These are phyloP conservation scores for Chaetops frenatus DNA, from an alignment of 2,113 vertebrate species.

Conservation along the genomic window DNA sequence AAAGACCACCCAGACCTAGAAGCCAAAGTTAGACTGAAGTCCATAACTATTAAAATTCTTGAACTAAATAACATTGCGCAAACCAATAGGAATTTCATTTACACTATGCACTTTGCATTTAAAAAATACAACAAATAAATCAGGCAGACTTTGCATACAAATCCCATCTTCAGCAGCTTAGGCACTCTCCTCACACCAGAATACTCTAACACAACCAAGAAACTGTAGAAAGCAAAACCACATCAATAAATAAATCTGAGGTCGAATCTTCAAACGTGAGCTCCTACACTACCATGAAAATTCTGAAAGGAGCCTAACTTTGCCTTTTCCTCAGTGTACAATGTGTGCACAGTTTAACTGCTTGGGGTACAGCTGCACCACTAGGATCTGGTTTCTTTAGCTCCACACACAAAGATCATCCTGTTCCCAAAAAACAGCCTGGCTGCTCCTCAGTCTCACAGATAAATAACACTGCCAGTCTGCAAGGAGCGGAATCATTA, in stretches of 20 bases:
- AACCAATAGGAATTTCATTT: not conserved
- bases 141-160: not conserved
- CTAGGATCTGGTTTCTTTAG: constrained; percentile 33
- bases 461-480: constrained; percentile 57
- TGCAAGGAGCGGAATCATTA: not conserved
- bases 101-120: not conserved
- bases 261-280: not conserved
- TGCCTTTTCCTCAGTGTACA: not conserved
- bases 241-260: not conserved
- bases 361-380: constrained; percentile 55
- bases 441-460: not conserved
- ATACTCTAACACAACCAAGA: not conserved
- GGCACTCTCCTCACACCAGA: not conserved
- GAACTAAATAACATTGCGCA: not conserved
- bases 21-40: not conserved
- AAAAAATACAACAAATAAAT: not conserved
- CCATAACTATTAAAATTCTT: not conserved
- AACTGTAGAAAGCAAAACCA: not conserved
- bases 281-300: not conserved
- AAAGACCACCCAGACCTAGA: not conserved
- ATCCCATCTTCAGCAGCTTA: not conserved
- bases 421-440: constrained; percentile 52
- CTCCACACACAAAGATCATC: constrained; percentile 65
- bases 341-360: constrained; percentile 10
- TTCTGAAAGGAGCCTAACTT: not conserved